Percentiles rank a stretch among this genome's conserved stretches.
Conservation (phyloP, 2,797 vertebrate species). For the Gorsachius magnificus region DNA sequence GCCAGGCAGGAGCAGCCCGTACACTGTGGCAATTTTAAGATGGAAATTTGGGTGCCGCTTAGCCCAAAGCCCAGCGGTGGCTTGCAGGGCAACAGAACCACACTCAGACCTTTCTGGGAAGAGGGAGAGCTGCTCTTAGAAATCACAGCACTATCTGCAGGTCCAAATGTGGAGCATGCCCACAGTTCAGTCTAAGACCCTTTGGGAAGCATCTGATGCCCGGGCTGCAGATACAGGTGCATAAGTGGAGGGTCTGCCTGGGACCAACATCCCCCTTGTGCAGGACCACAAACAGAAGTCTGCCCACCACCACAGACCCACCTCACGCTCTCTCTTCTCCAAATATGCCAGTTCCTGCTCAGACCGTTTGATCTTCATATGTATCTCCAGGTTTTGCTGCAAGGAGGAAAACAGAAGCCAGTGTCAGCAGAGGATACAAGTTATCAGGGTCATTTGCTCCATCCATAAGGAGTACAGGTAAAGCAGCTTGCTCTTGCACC, state of each 20-base stretch:
- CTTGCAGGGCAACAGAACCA: background rate
- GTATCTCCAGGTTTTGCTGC: constrained; percentile 98
- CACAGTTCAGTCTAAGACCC: background rate
- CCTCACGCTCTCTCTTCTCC: constrained; percentile 95
- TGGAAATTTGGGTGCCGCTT: background rate
- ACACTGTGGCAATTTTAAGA: background rate
- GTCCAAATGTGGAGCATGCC: background rate
- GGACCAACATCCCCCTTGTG: background rate
- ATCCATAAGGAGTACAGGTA: background rate
- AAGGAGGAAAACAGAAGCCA: constrained; percentile 37
- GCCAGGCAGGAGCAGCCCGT: background rate
- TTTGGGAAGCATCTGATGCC: background rate
- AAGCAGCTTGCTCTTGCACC: background rate
- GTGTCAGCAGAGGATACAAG: constrained; percentile 2
- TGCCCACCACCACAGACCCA: constrained; percentile 36
- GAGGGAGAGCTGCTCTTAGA: background rate
- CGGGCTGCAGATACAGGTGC: background rate
- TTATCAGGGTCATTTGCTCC: background rate
- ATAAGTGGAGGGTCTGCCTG: background rate
- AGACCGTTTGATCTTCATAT: constrained; percentile 93
- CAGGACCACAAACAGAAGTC: background rate
- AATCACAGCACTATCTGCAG: background rate
- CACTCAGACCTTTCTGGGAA: background rate
- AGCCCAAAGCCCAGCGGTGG: background rate
- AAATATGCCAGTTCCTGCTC: constrained; percentile 94